Percentiles rank a stretch among this genome's conserved stretches.
Evolutionary conservation across 1,140 invertebrate species (phyloP).

Genomic region (Drosophila sp.): DNA sequence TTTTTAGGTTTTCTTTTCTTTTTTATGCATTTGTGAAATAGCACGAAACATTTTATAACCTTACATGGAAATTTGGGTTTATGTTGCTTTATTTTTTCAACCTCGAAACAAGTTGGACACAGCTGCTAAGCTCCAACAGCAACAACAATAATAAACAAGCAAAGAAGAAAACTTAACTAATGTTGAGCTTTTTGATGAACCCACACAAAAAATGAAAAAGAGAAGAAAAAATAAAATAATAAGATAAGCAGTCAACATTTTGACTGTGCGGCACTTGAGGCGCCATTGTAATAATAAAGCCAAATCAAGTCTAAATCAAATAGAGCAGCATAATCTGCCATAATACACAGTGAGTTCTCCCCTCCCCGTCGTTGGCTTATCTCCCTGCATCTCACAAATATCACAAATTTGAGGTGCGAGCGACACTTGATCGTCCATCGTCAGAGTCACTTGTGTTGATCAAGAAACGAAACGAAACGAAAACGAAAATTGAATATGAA

Average conservation of each 20-base stretch:
- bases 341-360: slow-evolving; percentile 30
- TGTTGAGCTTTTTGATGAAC: slow-evolving; percentile 64
- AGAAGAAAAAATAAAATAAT: slow-evolving; percentile 43
- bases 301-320: slow-evolving; percentile 76
- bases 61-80: slow-evolving; percentile 68
- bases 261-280: slow-evolving; percentile 63
- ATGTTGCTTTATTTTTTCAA: slow-evolving; percentile 66
- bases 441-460: slow-evolving; percentile 68
- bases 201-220: slow-evolving; percentile 56
- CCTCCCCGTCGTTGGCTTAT: neutral
- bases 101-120: slow-evolving; percentile 65
- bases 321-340: slow-evolving; percentile 72
- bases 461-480: too few species aligned
- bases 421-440: slow-evolving; percentile 68
- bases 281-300: slow-evolving; percentile 81
- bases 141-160: slow-evolving; percentile 20
- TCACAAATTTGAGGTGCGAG: slow-evolving; percentile 48
- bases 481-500: slow-evolving; percentile 56
- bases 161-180: slow-evolving; percentile 64
- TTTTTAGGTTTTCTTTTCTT: neutral
- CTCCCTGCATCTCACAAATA: neutral
- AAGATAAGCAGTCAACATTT: slow-evolving; percentile 55
- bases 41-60: slow-evolving; percentile 74
- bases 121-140: slow-evolving; percentile 26
- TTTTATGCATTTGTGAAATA: slow-evolving; percentile 77